Evolutionary conservation across 53 echinoderm and acorn worm species (phyloP).

Genomic region (Mesocentrotus franciscanus): DNA sequence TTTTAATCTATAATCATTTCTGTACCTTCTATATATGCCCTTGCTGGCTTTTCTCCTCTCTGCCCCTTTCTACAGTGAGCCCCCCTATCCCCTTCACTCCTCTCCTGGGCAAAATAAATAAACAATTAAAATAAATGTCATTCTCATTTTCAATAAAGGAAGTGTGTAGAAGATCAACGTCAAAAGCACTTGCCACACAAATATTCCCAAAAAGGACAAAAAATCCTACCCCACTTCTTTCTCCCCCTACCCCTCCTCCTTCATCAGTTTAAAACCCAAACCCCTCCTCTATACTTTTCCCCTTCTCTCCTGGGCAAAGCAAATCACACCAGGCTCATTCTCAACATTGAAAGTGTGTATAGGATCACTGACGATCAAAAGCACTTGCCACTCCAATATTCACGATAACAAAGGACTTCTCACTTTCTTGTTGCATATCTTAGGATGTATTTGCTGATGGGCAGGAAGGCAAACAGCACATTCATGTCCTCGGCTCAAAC

Average conservation of each 20-base stretch:
- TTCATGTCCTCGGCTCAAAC: constrained; percentile 15
- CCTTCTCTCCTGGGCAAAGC: background rate
- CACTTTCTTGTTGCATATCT: background rate
- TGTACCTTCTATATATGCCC: too few species aligned
- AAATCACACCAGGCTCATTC: background rate
- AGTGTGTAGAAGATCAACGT: too few species aligned
- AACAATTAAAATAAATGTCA: too few species aligned
- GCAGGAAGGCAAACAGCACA: background rate
- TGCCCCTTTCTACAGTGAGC: too few species aligned
- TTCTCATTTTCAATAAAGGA: too few species aligned
- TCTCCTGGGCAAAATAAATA: too few species aligned
- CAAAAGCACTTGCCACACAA: background rate
- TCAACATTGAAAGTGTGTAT: background rate
- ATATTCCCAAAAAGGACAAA: background rate
- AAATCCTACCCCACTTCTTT: background rate
- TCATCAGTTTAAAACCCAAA: background rate
- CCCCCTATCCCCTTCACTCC: too few species aligned
- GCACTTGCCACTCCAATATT: constrained; percentile 24
- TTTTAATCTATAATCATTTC: too few species aligned
- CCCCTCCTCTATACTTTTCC: background rate
- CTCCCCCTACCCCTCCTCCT: background rate
- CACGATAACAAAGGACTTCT: background rate
- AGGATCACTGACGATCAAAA: constrained; percentile 8
- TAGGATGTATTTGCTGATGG: background rate
- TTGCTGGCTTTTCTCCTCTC: too few species aligned